Base-by-base conservation (phyloP, 2,113 vertebrate species). In the Colistium nudipinnis region DNA sequence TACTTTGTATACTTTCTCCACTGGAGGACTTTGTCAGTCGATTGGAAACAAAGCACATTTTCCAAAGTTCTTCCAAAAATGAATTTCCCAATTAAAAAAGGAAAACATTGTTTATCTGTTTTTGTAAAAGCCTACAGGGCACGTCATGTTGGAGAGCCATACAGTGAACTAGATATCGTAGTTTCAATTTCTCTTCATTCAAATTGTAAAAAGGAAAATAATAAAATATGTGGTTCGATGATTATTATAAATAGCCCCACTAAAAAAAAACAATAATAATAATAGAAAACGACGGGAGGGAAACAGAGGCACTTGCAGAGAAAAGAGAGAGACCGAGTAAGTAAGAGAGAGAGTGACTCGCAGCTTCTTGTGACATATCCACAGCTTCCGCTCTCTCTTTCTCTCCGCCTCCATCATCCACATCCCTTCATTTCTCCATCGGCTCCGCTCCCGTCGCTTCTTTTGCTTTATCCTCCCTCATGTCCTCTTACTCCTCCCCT, bases 301-400 rank as follows among this genome's bases (percentile, higher is more conserved):
- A 9, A 60, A 36, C 14, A 22, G 59, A 49, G 49, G 12, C 20
- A 53, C 7, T 9, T 31, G 31, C n/a, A 44, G 20, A 38, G 16
- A 31, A 44, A 27, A 67, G 41, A 65, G 35, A 59, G 27, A 36
- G 36, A 48, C 16, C 6, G 62, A 45, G 53, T 19, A 45, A 45
- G 55, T 33, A 20, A 60, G 54, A 24, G 38, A 72, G 53, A 51
- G 35, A 71, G 61, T 16, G 52, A 55, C 54, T 54, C 41, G 52
- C 77, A 71, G 75, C 82, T 78, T 72, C 81, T 80, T 55, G 65
- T 74, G 64, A 81, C 65, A 71, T 13, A 48, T 16, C 35, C 12
- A 2, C 12, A 7, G 4, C 35, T 12, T 11, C 16, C 12, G 19
- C 68, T 56, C 25, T 28, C 51, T 63, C 63, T 31, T 7, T 31